Evolutionary conservation across 1,140 invertebrate species (phyloP).

Genomic region (Aphaenogaster rudis): DNA sequence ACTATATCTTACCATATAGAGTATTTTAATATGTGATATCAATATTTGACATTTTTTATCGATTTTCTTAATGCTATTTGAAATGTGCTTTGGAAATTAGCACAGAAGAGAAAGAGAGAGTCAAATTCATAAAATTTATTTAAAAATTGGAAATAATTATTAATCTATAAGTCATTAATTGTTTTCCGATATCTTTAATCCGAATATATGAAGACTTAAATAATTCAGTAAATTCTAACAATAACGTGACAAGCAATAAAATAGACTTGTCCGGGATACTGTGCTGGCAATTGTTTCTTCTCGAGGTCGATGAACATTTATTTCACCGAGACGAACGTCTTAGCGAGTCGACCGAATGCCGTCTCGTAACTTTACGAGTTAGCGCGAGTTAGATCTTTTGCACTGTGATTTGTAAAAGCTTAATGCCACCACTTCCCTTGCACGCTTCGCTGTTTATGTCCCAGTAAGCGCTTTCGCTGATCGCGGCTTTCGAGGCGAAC

Average conservation of each 20-base stretch:
- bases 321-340: conserved; percentile 34
- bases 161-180: neutral
- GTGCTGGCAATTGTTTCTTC: conserved; percentile 28
- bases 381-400: conserved; percentile 19
- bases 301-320: conserved; percentile 53
- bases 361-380: conserved; percentile 35
- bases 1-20: too few species aligned
- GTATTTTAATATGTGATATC: neutral
- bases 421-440: conserved; percentile 13
- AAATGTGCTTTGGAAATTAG: neutral
- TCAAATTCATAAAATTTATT: conserved; percentile 4
- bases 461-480: conserved; percentile 29
- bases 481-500: conserved; percentile 1
- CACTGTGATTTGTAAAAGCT: conserved; percentile 37
- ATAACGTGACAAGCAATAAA: conserved; percentile 22
- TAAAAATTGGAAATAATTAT: neutral
- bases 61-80: neutral
- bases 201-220: neutral
- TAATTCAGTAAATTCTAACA: conserved; percentile 24
- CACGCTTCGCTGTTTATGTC: conserved; percentile 25
- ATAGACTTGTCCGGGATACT: neutral
- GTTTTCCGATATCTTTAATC: neutral
- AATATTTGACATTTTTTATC: neutral
- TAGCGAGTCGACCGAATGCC: conserved; percentile 17
- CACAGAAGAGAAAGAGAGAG: neutral